Evolutionary conservation across 2,113 vertebrate genomes (phyloP), one percentile per base, ranked within the genome.

Genomic region (Gymnobelideus leadbeateri): DNA sequence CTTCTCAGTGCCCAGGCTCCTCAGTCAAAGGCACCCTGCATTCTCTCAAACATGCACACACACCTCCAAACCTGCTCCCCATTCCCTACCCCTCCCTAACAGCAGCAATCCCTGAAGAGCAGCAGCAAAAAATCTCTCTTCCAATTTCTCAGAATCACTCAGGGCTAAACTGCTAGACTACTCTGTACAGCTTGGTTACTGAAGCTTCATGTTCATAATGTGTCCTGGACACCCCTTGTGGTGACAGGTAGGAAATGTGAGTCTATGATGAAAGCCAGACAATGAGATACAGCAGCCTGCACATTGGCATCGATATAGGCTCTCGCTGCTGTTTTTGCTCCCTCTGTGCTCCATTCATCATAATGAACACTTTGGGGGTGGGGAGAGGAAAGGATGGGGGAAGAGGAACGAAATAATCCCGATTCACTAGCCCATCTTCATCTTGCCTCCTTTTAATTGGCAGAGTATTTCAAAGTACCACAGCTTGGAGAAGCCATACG

Each of bases 231-330:
- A 94, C 97, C 98, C 98, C 98, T 98, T 94, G 98, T 92, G 98
- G 98, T 95, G 97, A 89, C 97, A 96, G 98, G 91, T 96, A 94
- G 98, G 97, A 98, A 96, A 93, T 94, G 97, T 91, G 96, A 49
- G 89, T 96, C 61, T 95, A 77, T 91, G 96, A 51, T 91, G 96
- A 96, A 95, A 97, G 95, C 93, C 52, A 97, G 91, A 94, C 97
- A 97, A 91, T 89, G 91, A 95, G 94, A 92, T 91, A 54, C 47
- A 91, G 96, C 96, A 90, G 94, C 89, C 96, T 47, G 92, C 95
- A 97, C 97, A 84, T 2, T 92, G 97, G 97, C 96, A 50, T 94
- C 54, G 84, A n/a, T 57, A 25, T 51, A 26, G 94, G 84, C 94
- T 93, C 19, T 46, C 94, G 92, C 94, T 19, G 51, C 92, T 51